These are phyloP conservation scores for Brachynemurus nebulosus DNA, from an alignment of 2,888 invertebrate genomes.

Conservation along the genomic window DNA sequence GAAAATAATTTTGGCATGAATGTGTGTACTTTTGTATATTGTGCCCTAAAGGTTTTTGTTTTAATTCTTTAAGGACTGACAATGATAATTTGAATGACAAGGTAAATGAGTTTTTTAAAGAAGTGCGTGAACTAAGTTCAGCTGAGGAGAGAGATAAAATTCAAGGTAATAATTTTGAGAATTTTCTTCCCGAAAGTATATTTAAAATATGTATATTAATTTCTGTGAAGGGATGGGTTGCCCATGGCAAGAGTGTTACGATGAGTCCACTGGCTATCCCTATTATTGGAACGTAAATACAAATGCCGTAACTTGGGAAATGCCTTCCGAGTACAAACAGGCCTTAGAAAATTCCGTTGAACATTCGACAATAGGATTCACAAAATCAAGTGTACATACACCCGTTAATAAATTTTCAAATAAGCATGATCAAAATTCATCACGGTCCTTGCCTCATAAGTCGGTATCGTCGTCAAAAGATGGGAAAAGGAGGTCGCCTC, in stretches of 20 bases:
- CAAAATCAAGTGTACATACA: not conserved
- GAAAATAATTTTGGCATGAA: no score
- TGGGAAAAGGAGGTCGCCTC: not conserved
- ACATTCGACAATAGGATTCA: not conserved
- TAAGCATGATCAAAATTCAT: not conserved
- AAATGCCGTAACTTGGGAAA: conserved; percentile 50
- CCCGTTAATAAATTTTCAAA: not conserved
- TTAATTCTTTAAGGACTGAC: no score
- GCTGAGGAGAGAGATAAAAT: no score
- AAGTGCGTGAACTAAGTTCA: no score
- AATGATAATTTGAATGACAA: no score
- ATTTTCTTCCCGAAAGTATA: no score
- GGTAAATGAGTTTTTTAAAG: no score
- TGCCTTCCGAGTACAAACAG: conserved; percentile 35
- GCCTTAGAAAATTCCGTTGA: not conserved
- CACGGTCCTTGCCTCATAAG: no score
- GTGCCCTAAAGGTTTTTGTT: no score
- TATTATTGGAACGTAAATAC: conserved; percentile 52
- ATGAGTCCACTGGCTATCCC: conserved; percentile 43
- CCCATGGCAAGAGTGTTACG: conserved; percentile 51
- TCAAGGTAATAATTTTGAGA: no score
- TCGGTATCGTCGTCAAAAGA: not conserved
- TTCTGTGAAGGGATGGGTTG: not conserved
- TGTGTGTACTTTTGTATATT: no score
- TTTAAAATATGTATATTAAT: no score